Evolutionary conservation across 1,140 invertebrate species (phyloP), one percentile per base, ranked within the genome.

Genomic region (Apis laboriosa): DNA sequence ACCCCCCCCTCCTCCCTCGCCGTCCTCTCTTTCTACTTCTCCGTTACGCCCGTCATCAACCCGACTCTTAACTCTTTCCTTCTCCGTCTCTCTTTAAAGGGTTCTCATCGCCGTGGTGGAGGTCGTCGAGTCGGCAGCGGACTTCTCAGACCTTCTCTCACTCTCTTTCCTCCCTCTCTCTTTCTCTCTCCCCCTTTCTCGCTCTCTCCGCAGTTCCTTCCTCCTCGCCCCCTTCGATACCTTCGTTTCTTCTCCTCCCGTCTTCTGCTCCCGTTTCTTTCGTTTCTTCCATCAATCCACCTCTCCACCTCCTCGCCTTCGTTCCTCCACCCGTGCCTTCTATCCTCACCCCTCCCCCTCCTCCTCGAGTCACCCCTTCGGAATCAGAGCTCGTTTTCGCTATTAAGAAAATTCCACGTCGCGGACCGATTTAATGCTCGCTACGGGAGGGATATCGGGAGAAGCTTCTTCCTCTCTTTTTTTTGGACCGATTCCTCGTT

Each of bases 1-100:
- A 64, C 84, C 80, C 74, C 15, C 68, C 17, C 43, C 66, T 72
- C 34, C 49, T 66, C 82, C 73, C 86, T 74, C 68, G 34, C 56
- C 66, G 0, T 43, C 34, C 68, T 68, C 58, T 71, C 83, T 28
- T 83, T 80, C 83, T 83, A 67, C 86, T 85, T 83, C 89, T 86
- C 82, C 81, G 72, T 85, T 74, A 87, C 89, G 87, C 80, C 80
- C 92, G 91, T 93, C 92, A 90, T 92, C 91, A 89, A 92, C 88
- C 86, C 90, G 89, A 92, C 91, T 94, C 92, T 93, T 92, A 93
- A 93, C 93, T 93, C 92, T 93, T 93, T 93, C 90, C 91, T 90
- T 91, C 89, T 88, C 71, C 77, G 75, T 90, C 78, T 80, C 86
- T 79, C 85, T 86, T 83, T 83, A 87, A 77, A 64, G 64, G 84